Evolutionary conservation across 2,888 invertebrate genomes (phyloP), one percentile per base, ranked within the genome.

Genomic region (Chrysopilus asiliformis): DNA sequence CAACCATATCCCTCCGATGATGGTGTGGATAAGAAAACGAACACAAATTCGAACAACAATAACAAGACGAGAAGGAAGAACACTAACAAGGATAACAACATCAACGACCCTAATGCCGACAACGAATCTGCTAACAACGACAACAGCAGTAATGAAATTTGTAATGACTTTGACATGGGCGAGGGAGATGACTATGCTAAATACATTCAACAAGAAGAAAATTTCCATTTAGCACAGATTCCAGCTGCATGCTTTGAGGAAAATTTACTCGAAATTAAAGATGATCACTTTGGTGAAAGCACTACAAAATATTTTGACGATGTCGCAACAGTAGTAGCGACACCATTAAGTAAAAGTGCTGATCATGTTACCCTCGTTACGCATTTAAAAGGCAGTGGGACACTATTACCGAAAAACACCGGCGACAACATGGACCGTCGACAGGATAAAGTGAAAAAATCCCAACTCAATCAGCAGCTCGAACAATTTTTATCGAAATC

Each of bases 211-310:
- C n/a, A n/a, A n/a, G n/a, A n/a, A n/a, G n/a, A n/a, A n/a, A n/a
- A n/a, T n/a, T n/a, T n/a, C n/a, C n/a, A n/a, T n/a, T n/a, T n/a
- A n/a, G n/a, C n/a, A n/a, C n/a, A n/a, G n/a, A n/a, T n/a, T n/a
- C 22, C 29, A 13, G 6, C 22, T 12, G n/a, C n/a, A n/a, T n/a
- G n/a, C n/a, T n/a, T n/a, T n/a, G 36, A 37, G 13, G 36, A 31
- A 8, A 25, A 26, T 33, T 32, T 52, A 49, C 57, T 74, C 33
- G 73, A 74, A 47, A 74, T 74, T 54, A 74, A 73, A 47, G 74
- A 74, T 43, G 74, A 74, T 48, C 72, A 74, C 51, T 74, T 74
- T 44, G 74, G 74, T 0, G 70, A 72, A 46, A 55, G 57, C 39
- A 55, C 55, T 6, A 56, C 53, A n/a, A 53, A 53, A 25, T 53